phyloP scores from a whole-genome alignment of 2,113 vertebrate species.

The Heteronetta atricapilla region DNA sequence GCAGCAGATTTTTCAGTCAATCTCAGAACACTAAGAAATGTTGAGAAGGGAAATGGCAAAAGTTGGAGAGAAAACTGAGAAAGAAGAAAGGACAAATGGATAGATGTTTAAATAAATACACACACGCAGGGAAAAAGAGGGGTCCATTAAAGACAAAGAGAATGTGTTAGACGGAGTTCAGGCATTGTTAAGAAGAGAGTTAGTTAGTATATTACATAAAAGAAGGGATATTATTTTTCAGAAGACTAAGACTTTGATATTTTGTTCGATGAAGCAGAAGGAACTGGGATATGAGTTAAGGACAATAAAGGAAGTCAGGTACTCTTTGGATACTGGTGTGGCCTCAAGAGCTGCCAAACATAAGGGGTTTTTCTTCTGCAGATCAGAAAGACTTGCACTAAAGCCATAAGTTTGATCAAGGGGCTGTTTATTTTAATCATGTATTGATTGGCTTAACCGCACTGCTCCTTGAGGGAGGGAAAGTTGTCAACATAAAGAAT shows the following conservation, averaged over 20 bases:
- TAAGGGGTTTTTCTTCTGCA: not conserved
- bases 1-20: not conserved
- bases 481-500: slow-evolving; percentile 72
- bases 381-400: not conserved
- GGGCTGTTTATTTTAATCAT: slow-evolving; percentile 61
- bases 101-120: not conserved
- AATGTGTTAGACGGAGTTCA: not conserved
- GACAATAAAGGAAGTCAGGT: slow-evolving; percentile 3
- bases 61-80: not conserved
- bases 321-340: not conserved
- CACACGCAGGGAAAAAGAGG: not conserved
- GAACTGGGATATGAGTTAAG: not conserved
- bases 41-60: not conserved
- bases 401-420: slow-evolving; percentile 50
- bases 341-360: not conserved
- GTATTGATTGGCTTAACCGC: slow-evolving; percentile 54
- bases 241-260: not conserved
- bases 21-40: not conserved
- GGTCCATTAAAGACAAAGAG: not conserved
- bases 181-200: not conserved
- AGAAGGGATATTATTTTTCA: not conserved
- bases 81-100: not conserved
- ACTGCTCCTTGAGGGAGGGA: slow-evolving; percentile 12
- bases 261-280: slow-evolving; percentile 22
- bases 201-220: not conserved